Conservation (phyloP, 2,888 invertebrate species). For the Lasioglossum oenotherae region DNA sequence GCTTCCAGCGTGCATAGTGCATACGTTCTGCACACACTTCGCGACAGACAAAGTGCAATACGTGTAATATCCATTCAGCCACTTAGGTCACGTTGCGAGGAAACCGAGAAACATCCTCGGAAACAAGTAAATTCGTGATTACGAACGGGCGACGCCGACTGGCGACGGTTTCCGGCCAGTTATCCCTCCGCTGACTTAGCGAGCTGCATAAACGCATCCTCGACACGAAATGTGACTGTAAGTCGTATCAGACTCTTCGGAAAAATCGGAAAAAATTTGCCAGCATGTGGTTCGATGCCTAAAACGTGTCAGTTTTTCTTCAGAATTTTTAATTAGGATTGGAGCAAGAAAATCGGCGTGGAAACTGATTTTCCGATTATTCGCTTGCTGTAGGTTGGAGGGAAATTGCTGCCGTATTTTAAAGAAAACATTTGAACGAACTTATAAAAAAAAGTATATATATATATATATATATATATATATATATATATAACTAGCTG, state of each 20-base stretch:
- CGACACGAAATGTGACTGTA: background rate
- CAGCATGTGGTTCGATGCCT: background rate
- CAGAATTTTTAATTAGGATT: background rate
- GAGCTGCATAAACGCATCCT: background rate
- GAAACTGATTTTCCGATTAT: background rate
- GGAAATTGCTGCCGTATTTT: too few relatives aligned
- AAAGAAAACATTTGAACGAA: too few relatives aligned
- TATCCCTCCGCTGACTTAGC: background rate
- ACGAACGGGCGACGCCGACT: background rate
- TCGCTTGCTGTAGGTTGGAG: too few relatives aligned
- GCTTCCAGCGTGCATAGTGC: conserved; percentile 25
- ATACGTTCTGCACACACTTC: background rate
- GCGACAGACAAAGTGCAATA: conserved; percentile 27
- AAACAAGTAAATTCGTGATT: conserved; percentile 47
- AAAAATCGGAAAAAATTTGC: background rate
- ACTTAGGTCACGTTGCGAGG: conserved; percentile 14
- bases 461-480: too few relatives aligned
- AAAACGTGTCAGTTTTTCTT: background rate
- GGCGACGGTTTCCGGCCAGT: conserved; percentile 21
- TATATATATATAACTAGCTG: too few relatives aligned
- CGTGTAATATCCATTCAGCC: conserved; percentile 45
- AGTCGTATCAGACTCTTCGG: background rate
- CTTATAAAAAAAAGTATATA: too few relatives aligned
- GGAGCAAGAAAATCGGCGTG: background rate
- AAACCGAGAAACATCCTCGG: conserved; percentile 11